A percentile compares a stretch with the other conserved stretches of the same genome.
Evolutionary conservation across 2,888 invertebrate species (phyloP).

Genomic region (Folsomia candida): DNA sequence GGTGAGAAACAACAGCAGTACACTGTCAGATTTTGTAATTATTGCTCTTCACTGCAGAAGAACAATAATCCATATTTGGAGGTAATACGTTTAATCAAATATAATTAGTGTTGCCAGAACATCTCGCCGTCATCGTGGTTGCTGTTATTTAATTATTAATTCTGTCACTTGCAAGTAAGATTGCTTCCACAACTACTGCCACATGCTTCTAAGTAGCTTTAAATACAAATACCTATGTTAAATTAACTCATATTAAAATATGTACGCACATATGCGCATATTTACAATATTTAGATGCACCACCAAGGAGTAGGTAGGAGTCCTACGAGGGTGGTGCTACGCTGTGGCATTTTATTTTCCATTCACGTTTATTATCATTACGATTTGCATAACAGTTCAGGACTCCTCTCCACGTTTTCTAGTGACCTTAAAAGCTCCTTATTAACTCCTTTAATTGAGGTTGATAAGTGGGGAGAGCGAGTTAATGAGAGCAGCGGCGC

Average conservation of each 20-base stretch:
- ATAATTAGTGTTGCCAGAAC: background rate
- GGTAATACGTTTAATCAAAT: background rate
- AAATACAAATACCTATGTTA: background rate
- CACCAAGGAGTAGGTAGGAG: too few relatives aligned
- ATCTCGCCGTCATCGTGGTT: background rate
- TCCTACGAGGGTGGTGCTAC: background rate
- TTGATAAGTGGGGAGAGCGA: slow-evolving; percentile 41
- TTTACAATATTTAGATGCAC: too few relatives aligned
- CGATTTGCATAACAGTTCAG: background rate
- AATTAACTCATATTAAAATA: background rate
- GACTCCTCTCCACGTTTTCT: background rate
- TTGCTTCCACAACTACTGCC: background rate
- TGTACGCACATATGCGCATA: background rate
- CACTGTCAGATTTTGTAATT: too few relatives aligned
- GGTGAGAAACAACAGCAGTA: too few relatives aligned
- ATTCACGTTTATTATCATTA: background rate
- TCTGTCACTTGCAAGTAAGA: background rate
- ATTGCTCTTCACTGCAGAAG: too few relatives aligned
- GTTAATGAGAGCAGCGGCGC: slow-evolving; percentile 36
- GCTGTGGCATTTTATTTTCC: background rate
- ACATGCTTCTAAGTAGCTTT: background rate
- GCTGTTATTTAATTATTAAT: slow-evolving; percentile 5
- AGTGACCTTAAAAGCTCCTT: slow-evolving; percentile 36
- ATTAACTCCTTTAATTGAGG: slow-evolving; percentile 47
- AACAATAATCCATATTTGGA: slow-evolving; percentile 6